phyloP scores from a whole-genome alignment of 1,140 invertebrate genomes.

The Drosophila cardini region DNA sequence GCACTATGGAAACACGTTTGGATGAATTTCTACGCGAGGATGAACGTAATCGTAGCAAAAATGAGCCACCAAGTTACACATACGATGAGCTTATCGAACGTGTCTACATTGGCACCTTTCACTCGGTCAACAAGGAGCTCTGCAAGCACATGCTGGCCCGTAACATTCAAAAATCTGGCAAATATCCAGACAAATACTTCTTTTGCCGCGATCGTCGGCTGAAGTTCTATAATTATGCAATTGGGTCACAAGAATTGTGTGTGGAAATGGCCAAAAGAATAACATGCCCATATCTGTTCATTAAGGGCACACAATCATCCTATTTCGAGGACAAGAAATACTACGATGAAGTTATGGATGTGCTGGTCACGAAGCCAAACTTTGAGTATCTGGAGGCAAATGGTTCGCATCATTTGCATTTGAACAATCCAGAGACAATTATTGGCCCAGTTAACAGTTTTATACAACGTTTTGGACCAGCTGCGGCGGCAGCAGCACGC shows the following conservation, averaged over 20 bases:
- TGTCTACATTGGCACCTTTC: slow-evolving; percentile 85
- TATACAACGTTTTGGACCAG: slow-evolving; percentile 84
- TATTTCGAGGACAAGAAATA: slow-evolving; percentile 86
- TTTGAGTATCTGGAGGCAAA: slow-evolving; percentile 88
- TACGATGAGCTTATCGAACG: slow-evolving; percentile 87
- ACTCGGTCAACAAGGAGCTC: slow-evolving; percentile 86
- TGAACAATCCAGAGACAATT: slow-evolving; percentile 88
- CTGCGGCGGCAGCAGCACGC: slow-evolving; percentile 57
- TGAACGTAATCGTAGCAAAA: slow-evolving; percentile 82
- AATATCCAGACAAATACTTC: slow-evolving; percentile 87
- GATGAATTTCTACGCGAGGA: slow-evolving; percentile 86
- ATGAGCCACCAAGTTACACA: slow-evolving; percentile 87
- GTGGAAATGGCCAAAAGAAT: slow-evolving; percentile 85
- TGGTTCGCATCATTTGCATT: slow-evolving; percentile 91
- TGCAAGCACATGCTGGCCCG: slow-evolving; percentile 87
- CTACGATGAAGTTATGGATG: slow-evolving; percentile 86
- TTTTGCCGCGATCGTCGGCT: slow-evolving; percentile 87
- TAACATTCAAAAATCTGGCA: slow-evolving; percentile 86
- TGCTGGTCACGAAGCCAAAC: slow-evolving; percentile 86
- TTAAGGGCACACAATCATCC: slow-evolving; percentile 86
- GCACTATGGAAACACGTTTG: slow-evolving; percentile 82
- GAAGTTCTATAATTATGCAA: slow-evolving; percentile 85
- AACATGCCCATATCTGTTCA: slow-evolving; percentile 86
- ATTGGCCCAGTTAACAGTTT: slow-evolving; percentile 87
- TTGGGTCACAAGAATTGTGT: slow-evolving; percentile 85